These are phyloP conservation scores for Barbus barbus DNA, from an alignment of 2,113 vertebrate species.

Conservation along the genomic window DNA sequence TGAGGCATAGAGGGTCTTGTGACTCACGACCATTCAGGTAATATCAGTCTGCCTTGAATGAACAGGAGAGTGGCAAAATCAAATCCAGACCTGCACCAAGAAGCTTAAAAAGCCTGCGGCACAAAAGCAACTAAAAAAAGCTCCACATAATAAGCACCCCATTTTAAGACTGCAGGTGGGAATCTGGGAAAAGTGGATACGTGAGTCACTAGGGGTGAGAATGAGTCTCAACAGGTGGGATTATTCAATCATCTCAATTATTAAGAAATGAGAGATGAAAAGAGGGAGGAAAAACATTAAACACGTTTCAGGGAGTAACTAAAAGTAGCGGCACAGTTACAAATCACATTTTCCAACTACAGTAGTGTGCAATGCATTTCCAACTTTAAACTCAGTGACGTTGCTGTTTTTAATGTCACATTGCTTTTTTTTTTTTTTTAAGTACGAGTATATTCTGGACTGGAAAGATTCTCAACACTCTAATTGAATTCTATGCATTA, in stretches of 20 bases:
- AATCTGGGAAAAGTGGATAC: slow-evolving; percentile 67
- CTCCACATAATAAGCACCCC: not conserved
- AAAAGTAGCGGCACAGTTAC: not conserved
- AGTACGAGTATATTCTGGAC: not conserved
- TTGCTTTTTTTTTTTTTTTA: not conserved
- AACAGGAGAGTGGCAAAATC: slow-evolving; percentile 48
- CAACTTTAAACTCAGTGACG: not conserved
- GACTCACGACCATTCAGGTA: slow-evolving; percentile 42
- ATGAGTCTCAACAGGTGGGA: not conserved
- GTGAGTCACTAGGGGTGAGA: slow-evolving; percentile 59
- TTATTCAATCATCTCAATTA: not conserved
- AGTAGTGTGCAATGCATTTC: not conserved
- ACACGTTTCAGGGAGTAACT: not conserved
- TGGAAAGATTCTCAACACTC: not conserved
- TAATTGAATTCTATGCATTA: not conserved
- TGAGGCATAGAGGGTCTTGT: slow-evolving; percentile 41
- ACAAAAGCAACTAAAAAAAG: slow-evolving; percentile 66
- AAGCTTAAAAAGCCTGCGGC: slow-evolving; percentile 63
- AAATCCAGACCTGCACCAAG: slow-evolving; percentile 64
- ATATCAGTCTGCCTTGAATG: slow-evolving; percentile 56
- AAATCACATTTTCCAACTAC: not conserved
- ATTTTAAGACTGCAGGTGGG: slow-evolving; percentile 67
- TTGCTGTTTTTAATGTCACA: not conserved
- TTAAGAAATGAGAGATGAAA: not conserved
- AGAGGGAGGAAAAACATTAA: not conserved